Percentiles rank a stretch among this genome's conserved stretches.
These are phyloP conservation scores for Homalodisca vitripennis DNA, from an alignment of 1,140 invertebrate species.

Conservation along the genomic window DNA sequence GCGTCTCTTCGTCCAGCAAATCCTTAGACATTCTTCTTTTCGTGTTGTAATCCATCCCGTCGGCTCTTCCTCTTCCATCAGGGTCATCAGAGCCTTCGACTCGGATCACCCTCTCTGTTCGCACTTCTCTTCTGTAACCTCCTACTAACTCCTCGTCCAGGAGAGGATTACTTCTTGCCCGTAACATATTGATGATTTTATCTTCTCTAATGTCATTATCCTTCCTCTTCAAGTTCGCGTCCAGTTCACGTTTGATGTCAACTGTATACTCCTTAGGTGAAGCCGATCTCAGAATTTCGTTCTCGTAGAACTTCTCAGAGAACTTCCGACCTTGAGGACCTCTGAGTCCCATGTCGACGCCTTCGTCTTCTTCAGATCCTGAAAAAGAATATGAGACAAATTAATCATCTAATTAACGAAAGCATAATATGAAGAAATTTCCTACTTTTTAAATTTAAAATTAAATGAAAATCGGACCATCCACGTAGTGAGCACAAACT, in stretches of 20 bases:
- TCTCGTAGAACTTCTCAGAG: constrained; percentile 3
- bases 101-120: constrained; percentile 15
- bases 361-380: constrained; percentile 43
- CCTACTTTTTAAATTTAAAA: no score
- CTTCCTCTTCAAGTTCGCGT: neutral
- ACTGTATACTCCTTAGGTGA: constrained; percentile 23
- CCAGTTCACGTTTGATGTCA: constrained; percentile 15
- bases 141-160: constrained; percentile 3
- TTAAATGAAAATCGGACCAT: no score
- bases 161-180: constrained; percentile 23
- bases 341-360: constrained; percentile 40
- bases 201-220: constrained; percentile 25
- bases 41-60: constrained; percentile 62
- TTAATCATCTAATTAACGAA: no score
- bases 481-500: no score
- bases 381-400: no score
- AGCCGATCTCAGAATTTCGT: constrained; percentile 11
- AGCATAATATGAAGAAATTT: no score
- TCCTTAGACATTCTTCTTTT: constrained; percentile 47
- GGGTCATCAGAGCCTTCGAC: constrained; percentile 7
- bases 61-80: constrained; percentile 58
- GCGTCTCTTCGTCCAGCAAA: constrained; percentile 19
- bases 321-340: constrained; percentile 2
- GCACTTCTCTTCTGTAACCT: neutral
- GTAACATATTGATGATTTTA: constrained; percentile 30